Base-by-base conservation (phyloP, 2,797 vertebrate genomes). In the Loriculus beryllinus region DNA sequence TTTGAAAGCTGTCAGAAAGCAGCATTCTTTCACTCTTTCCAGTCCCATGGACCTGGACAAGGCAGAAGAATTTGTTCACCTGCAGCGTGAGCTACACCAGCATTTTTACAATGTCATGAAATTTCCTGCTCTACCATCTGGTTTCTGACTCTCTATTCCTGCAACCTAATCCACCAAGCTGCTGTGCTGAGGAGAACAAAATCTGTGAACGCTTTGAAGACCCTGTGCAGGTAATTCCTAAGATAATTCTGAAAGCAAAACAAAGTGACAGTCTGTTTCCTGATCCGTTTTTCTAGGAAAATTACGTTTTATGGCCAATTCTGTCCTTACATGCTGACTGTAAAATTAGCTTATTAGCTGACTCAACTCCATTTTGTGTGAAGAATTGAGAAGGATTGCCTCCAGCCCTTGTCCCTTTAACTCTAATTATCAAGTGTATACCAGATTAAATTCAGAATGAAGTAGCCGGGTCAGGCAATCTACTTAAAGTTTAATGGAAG, bases 401-500 rank as follows among this genome's bases (percentile, higher is more conserved):
- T 97, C 95, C 71, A 96, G 96, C 96, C 52, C 88, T 95, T 81
- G 92, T 96, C 88, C 92, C 92, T 97, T 95, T 80, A 95, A 83
- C 95, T 96, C 96, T 97, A 97, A 98, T 98, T 97, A 98, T 90
- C 96, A 97, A 95, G 59, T 93, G 90, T 92, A 74, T 75, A 97
- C 95, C 92, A 96, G 97, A 97, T 97, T 95, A 97, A 95, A 97
- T 94, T 95, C 95, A 95, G 87, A 97, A 95, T 91, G 89, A 96
- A 98, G 95, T 95, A 96, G 92, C 96, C 25, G 54, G 97, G 97
- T 97, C 96, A 97, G 92, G 91, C 96, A 96, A 97, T 96, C 97
- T 97, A 96, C 97, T 98, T 97, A 97, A 97, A 97, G 94, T 97
- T 98, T 97, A 98, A 97, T 97, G 80, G 96, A 97, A 97, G 96